phyloP scores from a whole-genome alignment of 2,113 vertebrate genomes.

The Megaptera novaeangliae region DNA sequence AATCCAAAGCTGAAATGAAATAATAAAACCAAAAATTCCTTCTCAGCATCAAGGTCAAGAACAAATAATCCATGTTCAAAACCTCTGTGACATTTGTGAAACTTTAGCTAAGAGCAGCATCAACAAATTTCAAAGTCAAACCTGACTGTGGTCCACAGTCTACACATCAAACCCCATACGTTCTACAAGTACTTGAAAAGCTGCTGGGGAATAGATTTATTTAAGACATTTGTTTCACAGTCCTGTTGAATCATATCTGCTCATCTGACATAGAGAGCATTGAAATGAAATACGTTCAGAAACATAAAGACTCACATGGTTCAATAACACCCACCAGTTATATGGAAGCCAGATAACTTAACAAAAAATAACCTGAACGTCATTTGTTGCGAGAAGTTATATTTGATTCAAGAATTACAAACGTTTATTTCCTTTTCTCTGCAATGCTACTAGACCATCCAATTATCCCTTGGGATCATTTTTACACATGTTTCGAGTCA shows the following conservation, averaged over 20 bases:
- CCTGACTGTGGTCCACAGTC: background rate
- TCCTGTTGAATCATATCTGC: background rate
- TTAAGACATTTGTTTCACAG: background rate
- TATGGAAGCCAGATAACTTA: background rate
- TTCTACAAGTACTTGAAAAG: background rate
- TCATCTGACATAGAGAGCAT: background rate
- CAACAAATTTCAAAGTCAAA: constrained; percentile 32
- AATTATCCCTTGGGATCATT: background rate
- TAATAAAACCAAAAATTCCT: constrained; percentile 20
- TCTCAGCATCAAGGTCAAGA: background rate
- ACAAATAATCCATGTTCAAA: constrained; percentile 4
- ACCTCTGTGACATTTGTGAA: background rate
- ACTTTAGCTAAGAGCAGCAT: background rate
- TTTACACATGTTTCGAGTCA: background rate
- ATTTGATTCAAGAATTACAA: background rate
- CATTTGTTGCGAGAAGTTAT: background rate
- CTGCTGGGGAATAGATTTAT: background rate
- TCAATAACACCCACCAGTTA: background rate
- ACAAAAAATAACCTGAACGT: background rate
- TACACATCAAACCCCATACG: background rate
- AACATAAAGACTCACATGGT: background rate
- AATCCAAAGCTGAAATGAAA: background rate
- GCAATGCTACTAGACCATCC: background rate
- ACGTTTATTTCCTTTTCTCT: constrained; percentile 9
- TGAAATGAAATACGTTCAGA: constrained; percentile 3